phyloP scores from a whole-genome alignment of 53 echinoderm and acorn worm genomes.

The Temnopleurus reevesii region DNA sequence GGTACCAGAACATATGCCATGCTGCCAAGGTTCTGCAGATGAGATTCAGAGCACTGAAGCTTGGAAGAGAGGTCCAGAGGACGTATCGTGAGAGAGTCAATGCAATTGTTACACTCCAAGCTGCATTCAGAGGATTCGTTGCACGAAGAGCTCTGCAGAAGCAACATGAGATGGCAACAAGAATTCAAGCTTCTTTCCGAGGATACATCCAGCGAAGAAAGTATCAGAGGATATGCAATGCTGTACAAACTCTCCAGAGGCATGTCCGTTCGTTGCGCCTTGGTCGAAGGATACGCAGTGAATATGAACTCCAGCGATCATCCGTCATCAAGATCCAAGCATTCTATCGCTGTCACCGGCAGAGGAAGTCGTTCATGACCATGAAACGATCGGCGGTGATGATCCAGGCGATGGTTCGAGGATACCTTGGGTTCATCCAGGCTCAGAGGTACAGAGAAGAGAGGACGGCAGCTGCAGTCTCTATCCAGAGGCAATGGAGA shows the following conservation, averaged over 20 bases:
- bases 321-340: constrained; percentile 74
- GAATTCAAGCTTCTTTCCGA: constrained; percentile 77
- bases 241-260: constrained; percentile 66
- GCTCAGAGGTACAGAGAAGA: constrained; percentile 40
- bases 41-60: constrained; percentile 62
- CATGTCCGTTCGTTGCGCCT: constrained; percentile 61
- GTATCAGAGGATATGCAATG: constrained; percentile 56
- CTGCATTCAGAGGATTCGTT: constrained; percentile 60
- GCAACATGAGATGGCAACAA: constrained; percentile 48
- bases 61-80: constrained; percentile 23
- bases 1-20: constrained; percentile 45
- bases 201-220: constrained; percentile 65
- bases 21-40: constrained; percentile 68
- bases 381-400: constrained; percentile 48
- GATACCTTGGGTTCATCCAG: constrained; percentile 22
- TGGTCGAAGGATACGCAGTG: constrained; percentile 12
- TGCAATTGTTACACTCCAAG: constrained; percentile 77
- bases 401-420: constrained; percentile 62
- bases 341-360: constrained; percentile 62
- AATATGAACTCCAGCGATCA: constrained; percentile 39
- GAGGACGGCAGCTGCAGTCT: constrained; percentile 27
- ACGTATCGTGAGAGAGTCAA: constrained; percentile 73
- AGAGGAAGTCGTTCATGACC: constrained; percentile 23
- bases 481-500: constrained; percentile 70
- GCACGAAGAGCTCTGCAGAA: constrained; percentile 51